phyloP scores from a whole-genome alignment of 2,797 vertebrate species.

The Artibeus lituratus region DNA sequence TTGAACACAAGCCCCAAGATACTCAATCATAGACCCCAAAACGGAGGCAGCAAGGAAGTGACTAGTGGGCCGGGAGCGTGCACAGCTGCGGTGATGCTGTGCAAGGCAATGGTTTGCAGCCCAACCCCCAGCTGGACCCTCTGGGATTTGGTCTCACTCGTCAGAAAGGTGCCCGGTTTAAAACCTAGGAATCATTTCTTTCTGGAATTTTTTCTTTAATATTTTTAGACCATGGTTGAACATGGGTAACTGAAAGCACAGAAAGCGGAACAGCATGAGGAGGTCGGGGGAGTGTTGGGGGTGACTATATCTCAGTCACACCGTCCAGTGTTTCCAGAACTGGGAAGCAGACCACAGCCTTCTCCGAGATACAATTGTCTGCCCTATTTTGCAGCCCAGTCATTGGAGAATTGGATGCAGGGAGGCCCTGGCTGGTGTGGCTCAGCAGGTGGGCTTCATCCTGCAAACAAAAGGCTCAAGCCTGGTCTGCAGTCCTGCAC shows the following conservation, averaged over 20 bases:
- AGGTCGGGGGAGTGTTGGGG: too few species aligned
- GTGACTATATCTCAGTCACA: background rate
- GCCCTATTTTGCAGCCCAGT: background rate
- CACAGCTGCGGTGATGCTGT: too few species aligned
- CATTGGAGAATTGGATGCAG: background rate
- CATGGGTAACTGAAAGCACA: background rate
- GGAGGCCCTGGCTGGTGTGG: background rate
- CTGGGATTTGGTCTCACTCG: background rate
- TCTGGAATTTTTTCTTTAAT: background rate
- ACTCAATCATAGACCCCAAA: background rate
- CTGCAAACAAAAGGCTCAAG: too few species aligned
- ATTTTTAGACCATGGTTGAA: background rate
- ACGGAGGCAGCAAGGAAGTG: background rate
- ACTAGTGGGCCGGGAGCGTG: background rate
- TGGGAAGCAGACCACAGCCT: background rate
- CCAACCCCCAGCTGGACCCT: background rate
- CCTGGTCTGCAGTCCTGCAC: too few species aligned
- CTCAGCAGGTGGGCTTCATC: background rate
- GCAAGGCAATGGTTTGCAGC: too few species aligned
- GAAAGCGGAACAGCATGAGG: background rate
- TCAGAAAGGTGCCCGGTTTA: background rate
- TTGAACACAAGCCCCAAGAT: too few species aligned
- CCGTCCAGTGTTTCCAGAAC: background rate
- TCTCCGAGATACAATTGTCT: background rate
- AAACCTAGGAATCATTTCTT: too few species aligned